Evolutionary conservation across 2,888 invertebrate genomes (phyloP), one percentile per base, ranked within the genome.

Genomic region (Cyclophora albipunctata): DNA sequence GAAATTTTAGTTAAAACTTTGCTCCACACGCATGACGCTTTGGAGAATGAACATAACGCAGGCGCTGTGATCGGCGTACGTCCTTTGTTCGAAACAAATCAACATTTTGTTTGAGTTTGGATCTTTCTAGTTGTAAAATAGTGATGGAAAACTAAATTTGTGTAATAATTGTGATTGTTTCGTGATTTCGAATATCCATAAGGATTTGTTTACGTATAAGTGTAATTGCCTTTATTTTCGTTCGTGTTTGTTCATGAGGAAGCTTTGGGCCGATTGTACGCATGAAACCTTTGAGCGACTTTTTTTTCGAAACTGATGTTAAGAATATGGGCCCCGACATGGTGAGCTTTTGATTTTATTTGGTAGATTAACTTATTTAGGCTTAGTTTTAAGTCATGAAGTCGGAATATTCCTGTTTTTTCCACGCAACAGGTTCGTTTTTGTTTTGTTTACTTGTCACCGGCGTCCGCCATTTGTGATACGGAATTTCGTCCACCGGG

Each of bases 311-410:
- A 86, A 86, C 91, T 85, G 92, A 93, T 91, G 93, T 93, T 92
- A 93, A 92, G 91, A 92, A 93, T 90, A 92, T 93, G 92, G 93
- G 93, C 90, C 93, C 93, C 89, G 93, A 93, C 89, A 93, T 94
- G 93, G 93, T 94, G 89, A 91, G 89, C 86, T 73, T 65, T 66
- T 62, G 48, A 52, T 56, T 67, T 63, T 57, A 64, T 58, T 49
- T 53, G 58, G 52, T 71, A 75, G 69, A 73, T 62, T 64, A 67
- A 52, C 56, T 49, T 57, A 62, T 59, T 65, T 54, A 58, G 63
- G 60, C 59, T 50, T 62, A 61, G 71, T 81, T 85, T 84, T 86
- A 83, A 77, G 82, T 88, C 84, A 87, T 88, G 72, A 84, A 75
- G 60, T 76, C 45, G 56, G 44, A 56, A 73, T 72, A 75, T 69